Evolutionary conservation across 2,797 vertebrate species (phyloP), one percentile per base, ranked within the genome.

Genomic region (Sardinella longiceps): DNA sequence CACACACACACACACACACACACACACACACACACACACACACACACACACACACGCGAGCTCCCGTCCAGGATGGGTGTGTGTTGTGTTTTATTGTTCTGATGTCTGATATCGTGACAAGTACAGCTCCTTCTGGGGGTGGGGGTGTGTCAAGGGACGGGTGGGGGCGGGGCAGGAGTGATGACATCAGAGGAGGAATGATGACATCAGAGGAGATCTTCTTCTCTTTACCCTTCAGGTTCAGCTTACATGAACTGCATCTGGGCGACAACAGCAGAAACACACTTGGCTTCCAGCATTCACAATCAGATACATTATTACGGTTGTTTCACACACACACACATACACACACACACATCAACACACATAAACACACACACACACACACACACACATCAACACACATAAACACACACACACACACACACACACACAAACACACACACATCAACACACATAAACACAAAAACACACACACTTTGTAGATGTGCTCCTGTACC

Each of bases 201-300:
- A 95, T 93, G 91, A 97, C 95, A 94, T 96, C 95, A 92, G 92
- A 97, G 94, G 95, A 74, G 90, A 92, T 95, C 95, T 94, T 70
- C 63, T 5, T 77, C n/a, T n/a, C n/a, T n/a, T n/a, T n/a, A n/a
- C n/a, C 37, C 70, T 23, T 43, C 63, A 37, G 12, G 11, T 6
- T 70, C 70, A 77, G 70, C 70, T 97, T 97, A 99, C 98, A 99
- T 99, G 95, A 99, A 99, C 94, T 99, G 97, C 96, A 99, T 99
- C 98, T 99, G 96, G n/a, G n/a, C n/a, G n/a, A 60, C 91, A 92
- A 88, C 23, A 84, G 87, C 30, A 90, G 46, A 89, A 89, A 87
- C 5, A 23, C 70, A 77, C 37, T 77, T 43, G 7, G 37, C 18
- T 18, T 74, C 37, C 37, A 39, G 33, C 3, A 77, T 23, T 18